Conservation (phyloP, 1,140 invertebrate genomes). For the Ridgeia piscesae region DNA sequence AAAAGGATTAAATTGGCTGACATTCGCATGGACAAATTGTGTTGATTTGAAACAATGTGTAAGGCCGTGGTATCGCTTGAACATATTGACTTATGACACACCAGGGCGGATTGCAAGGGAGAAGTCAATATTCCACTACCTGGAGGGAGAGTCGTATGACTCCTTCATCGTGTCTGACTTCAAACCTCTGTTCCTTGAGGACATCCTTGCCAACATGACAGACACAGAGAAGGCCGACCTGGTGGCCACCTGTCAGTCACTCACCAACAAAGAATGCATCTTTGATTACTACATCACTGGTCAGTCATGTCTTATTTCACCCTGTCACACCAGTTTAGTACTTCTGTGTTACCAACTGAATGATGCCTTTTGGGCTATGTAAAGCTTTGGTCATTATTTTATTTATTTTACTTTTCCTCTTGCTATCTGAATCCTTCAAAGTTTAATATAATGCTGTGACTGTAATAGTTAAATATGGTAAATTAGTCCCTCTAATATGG, state of each 20-base stretch:
- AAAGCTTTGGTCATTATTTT: too few relatives aligned
- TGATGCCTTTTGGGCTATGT: too few relatives aligned
- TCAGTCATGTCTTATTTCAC: neutral
- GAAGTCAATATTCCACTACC: neutral
- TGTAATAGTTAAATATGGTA: too few relatives aligned
- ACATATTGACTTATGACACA: neutral
- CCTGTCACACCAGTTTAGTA: neutral
- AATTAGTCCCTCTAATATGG: too few relatives aligned
- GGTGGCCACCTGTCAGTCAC: neutral
- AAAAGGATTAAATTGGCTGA: too few relatives aligned
- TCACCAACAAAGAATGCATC: constrained; percentile 5
- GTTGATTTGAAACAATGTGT: neutral
- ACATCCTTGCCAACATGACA: neutral
- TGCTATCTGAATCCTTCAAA: too few relatives aligned
- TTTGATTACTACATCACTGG: neutral
- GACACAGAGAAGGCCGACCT: neutral
- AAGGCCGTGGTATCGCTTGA: too few relatives aligned
- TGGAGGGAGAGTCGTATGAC: neutral
- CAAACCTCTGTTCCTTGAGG: neutral
- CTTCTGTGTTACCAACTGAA: neutral
- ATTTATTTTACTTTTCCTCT: too few relatives aligned
- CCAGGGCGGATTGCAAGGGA: neutral
- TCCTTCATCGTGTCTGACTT: neutral
- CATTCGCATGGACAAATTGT: neutral
- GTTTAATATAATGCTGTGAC: too few relatives aligned